Base-by-base conservation (phyloP, 2,888 invertebrate genomes). In the Myathropa florea region DNA sequence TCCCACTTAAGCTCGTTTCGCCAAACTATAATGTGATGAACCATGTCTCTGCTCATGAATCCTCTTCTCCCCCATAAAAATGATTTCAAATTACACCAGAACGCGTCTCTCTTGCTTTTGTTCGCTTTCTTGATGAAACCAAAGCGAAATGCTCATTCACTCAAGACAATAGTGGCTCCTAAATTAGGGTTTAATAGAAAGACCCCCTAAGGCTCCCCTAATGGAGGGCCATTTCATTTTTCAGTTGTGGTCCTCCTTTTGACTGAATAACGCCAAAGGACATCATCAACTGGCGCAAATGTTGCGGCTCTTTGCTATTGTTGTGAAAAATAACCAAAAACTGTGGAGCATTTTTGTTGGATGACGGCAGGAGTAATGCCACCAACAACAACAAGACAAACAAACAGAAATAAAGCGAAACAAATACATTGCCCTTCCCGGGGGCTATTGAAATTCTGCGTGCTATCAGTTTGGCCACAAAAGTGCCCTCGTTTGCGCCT, bases 391-490 rank as follows among this genome's bases (percentile, higher is more conserved):
- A 18, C 46, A 7, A 18, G 18, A 46, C 18, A 18, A 46, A 18
- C 46, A 46, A 46, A 46, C 46, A 46, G 7, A 46, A 46, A 46
- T 24, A 57, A 57, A 24, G 24, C 24, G 63, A 53, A 72, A 18
- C 33, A 63, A 18, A 63, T 9, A 63, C 61, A 30, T 9, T 7
- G 21, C 21, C 24, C 30, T 72, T 53, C 28, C 53, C n/a, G 1
- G 14, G 1, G 65, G 75, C 59, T 33, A 59, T 59, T 46, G 53
- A 65, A 59, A 65, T 59, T 75, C 36, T 46, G 65, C 65, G 65
- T 65, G 59, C 65, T 23, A 75, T 75, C 26, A 75, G 65, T 57
- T 59, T 59, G 75, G 4, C 59, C 57, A n/a, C 57, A 39, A 59
- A 12, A 57, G 30, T 59, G 39, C 59, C 53, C 55, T 75, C 33